Evolutionary conservation across 2,888 invertebrate species (phyloP), one percentile per base, ranked within the genome.

Genomic region (Torymus auratus): DNA sequence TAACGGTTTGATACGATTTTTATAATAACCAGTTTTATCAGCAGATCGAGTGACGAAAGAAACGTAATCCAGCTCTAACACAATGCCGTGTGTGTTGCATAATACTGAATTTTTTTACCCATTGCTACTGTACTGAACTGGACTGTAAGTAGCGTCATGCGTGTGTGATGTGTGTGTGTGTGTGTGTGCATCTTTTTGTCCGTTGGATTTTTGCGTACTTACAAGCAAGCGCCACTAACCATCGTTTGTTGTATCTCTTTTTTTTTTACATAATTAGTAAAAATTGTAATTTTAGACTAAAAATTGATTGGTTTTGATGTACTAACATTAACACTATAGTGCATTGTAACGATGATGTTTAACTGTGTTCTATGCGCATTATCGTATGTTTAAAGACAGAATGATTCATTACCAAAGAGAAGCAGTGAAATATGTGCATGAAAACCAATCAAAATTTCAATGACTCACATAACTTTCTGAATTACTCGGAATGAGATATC

Each of bases 161-260:
- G 53, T 28, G 13, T 15, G 78, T 70, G 69, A 53, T 69, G 41
- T 50, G 53, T 28, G 13, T n/a, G n/a, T n/a, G n/a, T 23, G 56
- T 15, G 78, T 70, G 69, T 71, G 67, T 80, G 65, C 72, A 68
- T 69, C 52, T 64, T 3, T 73, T 74, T 69, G 28, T 20, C 62
- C 14, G 68, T 20, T 72, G 23, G 15, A 64, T 65, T 62, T 67
- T 65, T 58, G 13, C 41, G 41, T 60, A 58, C 11, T 67, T 23
- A 20, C 55, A 65, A 20, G n/a, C 71, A 68, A n/a, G 82, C 71
- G 77, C 75, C 76, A 82, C 82, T 82, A 82, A 82, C 79, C 75
- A 78, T 82, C 75, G 67, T 74, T 41, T 74, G 61, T 62, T 70
- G 14, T 81, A 58, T 23, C 28, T 65, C 41, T 41, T 10, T 41